Base-by-base conservation (phyloP, 1,140 invertebrate genomes). In the Heliconius nattereri region DNA sequence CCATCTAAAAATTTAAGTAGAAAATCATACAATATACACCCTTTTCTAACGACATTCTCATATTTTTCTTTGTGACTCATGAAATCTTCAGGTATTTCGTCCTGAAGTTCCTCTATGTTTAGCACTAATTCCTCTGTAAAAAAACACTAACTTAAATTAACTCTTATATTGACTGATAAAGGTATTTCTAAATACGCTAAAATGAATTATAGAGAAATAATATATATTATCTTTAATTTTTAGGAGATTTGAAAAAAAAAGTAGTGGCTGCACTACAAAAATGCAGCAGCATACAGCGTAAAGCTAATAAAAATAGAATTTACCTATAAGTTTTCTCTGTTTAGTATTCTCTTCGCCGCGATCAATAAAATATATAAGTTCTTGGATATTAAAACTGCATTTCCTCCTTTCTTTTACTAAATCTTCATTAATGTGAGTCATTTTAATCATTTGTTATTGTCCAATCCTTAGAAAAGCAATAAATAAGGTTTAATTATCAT, bases 61-160 rank as follows among this genome's bases (percentile, higher is more conserved):
- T 98, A 98, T 80, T 97, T 96, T 86, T 98, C 97, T 86, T 98
- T 97, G 86, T 98, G 97, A 83, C 97, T 98, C 79, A 97, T 94
- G 88, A 97, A 98, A 78, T 97, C 97, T 26, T 96, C 91, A 11
- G 97, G 97, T 16, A 97, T 87, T 32, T 94, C 90, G 84, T 98
- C 97, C 74, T 95, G 87, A 3, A 98, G 89, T 3, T 95, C 95
- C n/a, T 96, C 96, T 91, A 97, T 96, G 54, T n/a, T 60, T 23
- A 60, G 57, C 57, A 60, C 54, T n/a, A 60, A 23, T 23, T 60
- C 54, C 54, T 60, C 54, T 60, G n/a, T 60, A 60, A 60, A 23
- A 35, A n/a, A 52, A 52, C 6, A 6, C 20, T 16, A 20, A 45
- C 16, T 45, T 6, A 45, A 45, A 45, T 45, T 45, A 45, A 45